Percentiles rank a stretch among this genome's conserved stretches.
These are phyloP conservation scores for human (Homo sapiens) DNA, from an alignment of 2,113 vertebrate genomes.

Conservation along the genomic window GRCh38 chr1:55720501-55721000, in stretches of 20 bases:
- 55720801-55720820: neutral
- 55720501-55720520: neutral
- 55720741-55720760: neutral
- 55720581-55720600: neutral
- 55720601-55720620: neutral
- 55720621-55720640: neutral
- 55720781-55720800: neutral
- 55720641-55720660: neutral
- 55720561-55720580: neutral
- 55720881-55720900: neutral
- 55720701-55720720: neutral
- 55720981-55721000: too few relatives aligned
- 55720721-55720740: neutral
- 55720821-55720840: neutral
- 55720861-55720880: neutral
- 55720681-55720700: neutral
- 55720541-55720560: neutral
- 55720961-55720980: too few relatives aligned
- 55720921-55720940: too few relatives aligned
- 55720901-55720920: too few relatives aligned
- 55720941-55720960: too few relatives aligned
- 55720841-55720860: neutral
- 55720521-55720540: neutral
- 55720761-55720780: neutral
- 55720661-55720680: neutral